Percentiles rank a stretch among this genome's conserved stretches.
phyloP scores from a whole-genome alignment of 2,113 vertebrate species.

The Clarias magur region DNA sequence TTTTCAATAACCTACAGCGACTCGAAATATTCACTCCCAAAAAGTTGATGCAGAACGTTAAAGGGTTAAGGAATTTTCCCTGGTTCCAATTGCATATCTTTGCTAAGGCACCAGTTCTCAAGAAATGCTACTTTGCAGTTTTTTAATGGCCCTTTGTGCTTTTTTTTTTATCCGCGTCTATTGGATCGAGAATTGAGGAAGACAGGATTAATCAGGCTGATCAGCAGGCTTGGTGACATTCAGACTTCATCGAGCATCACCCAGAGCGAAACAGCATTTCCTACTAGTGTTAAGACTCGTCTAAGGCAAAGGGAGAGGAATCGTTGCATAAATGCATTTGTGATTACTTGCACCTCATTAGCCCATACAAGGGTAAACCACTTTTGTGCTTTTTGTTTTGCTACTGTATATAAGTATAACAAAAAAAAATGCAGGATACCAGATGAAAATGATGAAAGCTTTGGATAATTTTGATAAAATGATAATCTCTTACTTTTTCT shows the following conservation, averaged over 20 bases:
- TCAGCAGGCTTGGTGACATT: constrained; percentile 28
- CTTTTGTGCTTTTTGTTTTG: background rate
- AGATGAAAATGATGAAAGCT: background rate
- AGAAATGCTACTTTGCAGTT: constrained; percentile 10
- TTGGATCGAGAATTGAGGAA: background rate
- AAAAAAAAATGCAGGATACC: background rate
- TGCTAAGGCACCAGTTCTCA: background rate
- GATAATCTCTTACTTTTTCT: background rate
- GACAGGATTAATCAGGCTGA: constrained; percentile 37
- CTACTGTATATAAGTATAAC: background rate
- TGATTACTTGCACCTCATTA: constrained; percentile 34
- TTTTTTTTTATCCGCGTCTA: background rate
- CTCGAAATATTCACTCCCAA: too few species aligned
- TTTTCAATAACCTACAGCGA: too few species aligned
- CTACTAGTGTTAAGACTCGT: background rate
- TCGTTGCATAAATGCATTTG: background rate
- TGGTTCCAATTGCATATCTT: background rate
- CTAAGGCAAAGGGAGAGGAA: constrained; percentile 14
- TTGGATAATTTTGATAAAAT: too few species aligned
- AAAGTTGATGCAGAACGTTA: too few species aligned
- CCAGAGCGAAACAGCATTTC: constrained; percentile 7
- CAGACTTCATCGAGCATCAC: constrained; percentile 34
- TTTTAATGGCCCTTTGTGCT: constrained; percentile 4
- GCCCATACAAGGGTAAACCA: background rate
- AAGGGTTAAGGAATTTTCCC: background rate